Percentiles rank a stretch among this genome's conserved stretches.
Evolutionary conservation across 2,113 vertebrate genomes (phyloP).

Genomic region (Labeo rohita): DNA sequence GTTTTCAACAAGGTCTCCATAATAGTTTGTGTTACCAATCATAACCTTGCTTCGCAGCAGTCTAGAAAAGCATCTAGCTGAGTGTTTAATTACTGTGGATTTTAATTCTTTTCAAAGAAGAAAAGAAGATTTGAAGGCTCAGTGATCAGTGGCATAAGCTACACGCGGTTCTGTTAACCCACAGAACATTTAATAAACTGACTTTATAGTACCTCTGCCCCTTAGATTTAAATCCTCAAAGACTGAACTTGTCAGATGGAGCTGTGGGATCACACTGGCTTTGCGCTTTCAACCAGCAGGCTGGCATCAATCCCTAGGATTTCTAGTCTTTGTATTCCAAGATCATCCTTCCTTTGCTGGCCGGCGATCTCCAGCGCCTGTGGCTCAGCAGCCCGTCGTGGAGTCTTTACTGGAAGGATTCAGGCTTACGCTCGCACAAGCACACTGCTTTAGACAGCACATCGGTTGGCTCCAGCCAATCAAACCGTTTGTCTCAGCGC

Average conservation of each 20-base stretch:
- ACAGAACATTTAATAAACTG: background rate
- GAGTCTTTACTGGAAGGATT: constrained; percentile 35
- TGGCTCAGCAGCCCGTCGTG: background rate
- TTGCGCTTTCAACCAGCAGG: constrained; percentile 14
- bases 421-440: background rate
- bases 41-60: background rate
- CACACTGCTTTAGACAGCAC: constrained; percentile 14
- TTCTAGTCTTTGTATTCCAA: constrained; percentile 31
- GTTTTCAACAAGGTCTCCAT: background rate
- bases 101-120: background rate
- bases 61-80: background rate
- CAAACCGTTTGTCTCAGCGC: constrained; percentile 29
- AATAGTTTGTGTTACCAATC: background rate
- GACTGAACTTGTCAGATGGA: constrained; percentile 49
- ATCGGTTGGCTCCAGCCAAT: constrained; percentile 36
- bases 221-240: constrained; percentile 15
- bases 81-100: background rate
- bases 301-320: constrained; percentile 22
- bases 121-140: background rate
- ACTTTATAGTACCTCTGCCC: constrained; percentile 12
- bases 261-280: constrained; percentile 47
- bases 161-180: background rate
- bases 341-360: constrained; percentile 31
- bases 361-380: background rate
- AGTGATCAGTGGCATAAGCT: background rate